Evolutionary conservation across 2,113 vertebrate genomes (phyloP).

Genomic region (Haliaeetus leucogaster): DNA sequence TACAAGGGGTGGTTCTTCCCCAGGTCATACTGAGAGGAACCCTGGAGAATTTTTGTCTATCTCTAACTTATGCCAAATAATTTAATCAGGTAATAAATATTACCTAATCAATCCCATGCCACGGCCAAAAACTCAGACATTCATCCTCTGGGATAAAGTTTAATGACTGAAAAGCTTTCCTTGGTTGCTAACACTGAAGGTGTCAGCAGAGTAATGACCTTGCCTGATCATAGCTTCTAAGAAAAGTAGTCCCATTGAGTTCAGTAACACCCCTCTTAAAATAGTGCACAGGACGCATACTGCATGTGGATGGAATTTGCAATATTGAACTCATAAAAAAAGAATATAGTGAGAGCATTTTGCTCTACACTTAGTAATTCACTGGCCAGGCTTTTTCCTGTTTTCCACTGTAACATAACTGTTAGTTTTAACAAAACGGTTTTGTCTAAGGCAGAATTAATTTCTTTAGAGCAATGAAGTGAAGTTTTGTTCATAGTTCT

Average conservation of each 20-base stretch:
- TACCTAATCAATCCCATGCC: not conserved
- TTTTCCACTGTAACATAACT: slow-evolving; percentile 43
- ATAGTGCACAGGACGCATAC: not conserved
- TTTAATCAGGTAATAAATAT: not conserved
- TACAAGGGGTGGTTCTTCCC: not conserved
- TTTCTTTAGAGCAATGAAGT: slow-evolving; percentile 28
- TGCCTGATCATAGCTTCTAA: not conserved
- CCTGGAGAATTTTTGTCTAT: not conserved
- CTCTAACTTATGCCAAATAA: not conserved
- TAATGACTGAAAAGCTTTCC: not conserved
- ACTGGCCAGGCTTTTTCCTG: slow-evolving; percentile 20
- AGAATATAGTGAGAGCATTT: slow-evolving; percentile 29
- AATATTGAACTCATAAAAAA: not conserved
- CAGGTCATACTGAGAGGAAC: not conserved
- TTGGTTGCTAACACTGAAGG: not conserved
- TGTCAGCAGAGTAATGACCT: not conserved
- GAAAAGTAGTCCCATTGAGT: not conserved
- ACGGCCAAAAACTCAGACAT: not conserved
- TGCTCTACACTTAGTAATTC: not conserved
- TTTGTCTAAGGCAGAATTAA: slow-evolving; percentile 50
- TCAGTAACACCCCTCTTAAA: not conserved
- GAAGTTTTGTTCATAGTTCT: slow-evolving; percentile 21
- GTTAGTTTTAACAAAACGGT: slow-evolving; percentile 59
- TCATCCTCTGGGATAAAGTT: not conserved
- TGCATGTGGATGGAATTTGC: slow-evolving; percentile 26